phyloP scores from a whole-genome alignment of 2,888 invertebrate genomes.

The Lamellibrachia satsuma region DNA sequence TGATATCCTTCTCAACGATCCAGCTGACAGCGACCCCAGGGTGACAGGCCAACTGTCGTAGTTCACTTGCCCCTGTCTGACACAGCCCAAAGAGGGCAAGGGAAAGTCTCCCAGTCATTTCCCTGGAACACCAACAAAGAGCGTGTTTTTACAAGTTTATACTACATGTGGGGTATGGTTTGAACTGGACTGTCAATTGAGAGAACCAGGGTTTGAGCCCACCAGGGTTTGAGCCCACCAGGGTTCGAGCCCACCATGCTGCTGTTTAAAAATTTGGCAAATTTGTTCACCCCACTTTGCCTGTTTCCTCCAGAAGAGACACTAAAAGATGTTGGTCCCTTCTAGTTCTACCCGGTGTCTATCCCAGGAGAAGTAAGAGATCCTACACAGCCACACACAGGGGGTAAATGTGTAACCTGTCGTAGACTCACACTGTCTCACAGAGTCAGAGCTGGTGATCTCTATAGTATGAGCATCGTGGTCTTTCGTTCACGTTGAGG shows the following conservation, averaged over 20 bases:
- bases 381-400: too few species aligned
- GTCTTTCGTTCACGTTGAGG: too few species aligned
- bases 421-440: too few species aligned
- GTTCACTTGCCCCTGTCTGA: not conserved
- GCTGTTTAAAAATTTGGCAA: not conserved
- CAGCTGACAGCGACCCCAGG: not conserved
- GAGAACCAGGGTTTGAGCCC: too few species aligned
- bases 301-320: not conserved
- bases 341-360: not conserved
- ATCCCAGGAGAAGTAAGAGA: too few species aligned
- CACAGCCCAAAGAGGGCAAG: not conserved
- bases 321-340: not conserved
- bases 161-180: too few species aligned
- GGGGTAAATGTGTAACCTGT: too few species aligned
- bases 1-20: conserved; percentile 8
- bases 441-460: too few species aligned
- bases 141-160: too few species aligned
- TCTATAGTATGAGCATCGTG: too few species aligned
- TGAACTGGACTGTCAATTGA: too few species aligned
- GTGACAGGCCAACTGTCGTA: not conserved
- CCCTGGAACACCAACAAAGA: not conserved
- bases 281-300: not conserved
- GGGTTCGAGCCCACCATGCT: not conserved
- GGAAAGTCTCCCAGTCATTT: not conserved
- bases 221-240: too few species aligned